Conservation (phyloP, 2,113 vertebrate species). For the Ictidomys tridecemlineatus region DNA sequence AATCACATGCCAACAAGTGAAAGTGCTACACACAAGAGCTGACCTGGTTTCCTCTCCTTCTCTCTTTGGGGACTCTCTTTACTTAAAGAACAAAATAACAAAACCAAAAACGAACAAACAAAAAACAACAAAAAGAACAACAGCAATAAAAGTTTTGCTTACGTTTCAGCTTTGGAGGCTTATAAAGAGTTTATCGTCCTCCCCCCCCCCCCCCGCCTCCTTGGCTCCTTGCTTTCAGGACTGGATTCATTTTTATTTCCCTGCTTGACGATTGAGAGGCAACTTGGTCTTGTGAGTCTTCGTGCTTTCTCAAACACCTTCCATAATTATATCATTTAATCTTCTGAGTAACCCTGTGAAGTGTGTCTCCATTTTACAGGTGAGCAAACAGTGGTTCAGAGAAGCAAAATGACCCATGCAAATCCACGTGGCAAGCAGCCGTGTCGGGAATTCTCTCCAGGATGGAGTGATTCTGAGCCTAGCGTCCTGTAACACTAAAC, state of each 20-base stretch:
- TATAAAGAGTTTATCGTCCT: not conserved
- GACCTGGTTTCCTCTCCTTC: not conserved
- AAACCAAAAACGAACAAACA: not conserved
- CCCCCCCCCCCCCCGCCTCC: accelerated
- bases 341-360: not conserved
- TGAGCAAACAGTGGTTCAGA: not conserved
- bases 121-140: not conserved
- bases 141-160: not conserved
- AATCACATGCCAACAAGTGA: not conserved
- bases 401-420: not conserved
- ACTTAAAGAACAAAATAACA: not conserved
- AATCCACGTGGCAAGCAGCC: not conserved
- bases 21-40: not conserved
- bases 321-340: not conserved
- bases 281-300: not conserved
- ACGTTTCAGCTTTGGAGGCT: not conserved
- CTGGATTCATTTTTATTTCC: not conserved
- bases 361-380: not conserved
- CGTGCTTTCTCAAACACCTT: not conserved
- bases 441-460: too few species aligned
- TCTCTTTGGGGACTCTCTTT: not conserved
- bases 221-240: not conserved
- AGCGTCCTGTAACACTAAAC: accelerated
- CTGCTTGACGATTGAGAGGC: not conserved
- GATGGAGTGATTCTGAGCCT: not conserved